Conservation (phyloP, 92 coral and sea anemone species). For the Isaurus tuberculatus region DNA sequence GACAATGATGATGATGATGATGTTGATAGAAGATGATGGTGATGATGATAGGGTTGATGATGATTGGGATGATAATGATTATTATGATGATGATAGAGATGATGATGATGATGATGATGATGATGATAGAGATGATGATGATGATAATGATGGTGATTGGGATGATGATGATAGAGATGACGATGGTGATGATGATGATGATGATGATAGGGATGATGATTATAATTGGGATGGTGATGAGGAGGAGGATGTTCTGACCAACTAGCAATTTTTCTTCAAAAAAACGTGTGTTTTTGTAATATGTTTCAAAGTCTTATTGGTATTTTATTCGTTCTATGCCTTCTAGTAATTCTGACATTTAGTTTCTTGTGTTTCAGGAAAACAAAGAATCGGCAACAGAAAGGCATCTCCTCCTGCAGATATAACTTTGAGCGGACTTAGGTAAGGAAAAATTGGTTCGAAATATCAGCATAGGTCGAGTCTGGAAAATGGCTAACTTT, state of each 20-base stretch:
- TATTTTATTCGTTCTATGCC: not conserved
- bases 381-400: conserved; percentile 80
- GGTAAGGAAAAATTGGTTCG: conserved; percentile 54
- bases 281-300: too few species aligned
- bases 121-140: not conserved
- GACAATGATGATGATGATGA: not conserved
- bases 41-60: not conserved
- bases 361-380: conserved; percentile 50
- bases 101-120: not conserved
- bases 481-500: not conserved
- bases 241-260: too few species aligned
- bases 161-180: not conserved
- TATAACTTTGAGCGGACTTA: conserved; percentile 80
- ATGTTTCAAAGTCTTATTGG: not conserved
- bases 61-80: not conserved
- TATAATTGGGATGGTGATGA: too few species aligned
- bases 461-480: not conserved
- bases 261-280: too few species aligned
- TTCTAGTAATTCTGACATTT: not conserved
- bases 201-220: too few species aligned
- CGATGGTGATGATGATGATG: too few species aligned
- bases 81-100: not conserved
- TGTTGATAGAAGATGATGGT: not conserved
- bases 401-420: conserved; percentile 93
- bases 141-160: not conserved